Percentiles rank a stretch among this genome's conserved stretches.
These are phyloP conservation scores for Drosophila guanche DNA, from an alignment of 1,140 invertebrate genomes.

Conservation along the genomic window DNA sequence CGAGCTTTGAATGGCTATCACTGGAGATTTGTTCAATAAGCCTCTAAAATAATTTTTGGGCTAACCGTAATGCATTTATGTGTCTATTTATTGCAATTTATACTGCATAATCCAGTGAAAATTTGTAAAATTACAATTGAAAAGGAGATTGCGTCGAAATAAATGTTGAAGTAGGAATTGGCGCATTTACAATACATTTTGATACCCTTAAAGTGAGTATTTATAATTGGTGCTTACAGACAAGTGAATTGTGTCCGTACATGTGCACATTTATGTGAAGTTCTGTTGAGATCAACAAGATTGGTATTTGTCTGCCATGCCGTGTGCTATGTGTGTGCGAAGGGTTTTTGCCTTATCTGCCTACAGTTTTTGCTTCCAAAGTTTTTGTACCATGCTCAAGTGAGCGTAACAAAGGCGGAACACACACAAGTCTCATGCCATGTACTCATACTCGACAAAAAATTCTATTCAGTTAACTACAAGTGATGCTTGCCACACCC, in stretches of 20 bases:
- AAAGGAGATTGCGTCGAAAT: slow-evolving; percentile 1
- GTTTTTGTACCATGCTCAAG: slow-evolving; percentile 41
- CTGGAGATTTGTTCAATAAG: too few species aligned
- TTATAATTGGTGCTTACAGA: not conserved
- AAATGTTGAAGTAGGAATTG: not conserved
- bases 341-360: not conserved
- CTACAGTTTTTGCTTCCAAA: slow-evolving; percentile 38
- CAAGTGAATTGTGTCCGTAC: not conserved
- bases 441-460: slow-evolving; percentile 21
- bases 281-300: too few species aligned
- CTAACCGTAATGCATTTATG: too few species aligned
- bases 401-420: slow-evolving; percentile 46
- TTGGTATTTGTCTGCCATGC: too few species aligned
- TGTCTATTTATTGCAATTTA: slow-evolving; percentile 6
- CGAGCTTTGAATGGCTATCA: not conserved
- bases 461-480: slow-evolving; percentile 43
- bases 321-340: not conserved
- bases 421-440: slow-evolving; percentile 51
- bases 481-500: slow-evolving; percentile 37
- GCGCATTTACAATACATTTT: not conserved
- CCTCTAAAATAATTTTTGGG: too few species aligned
- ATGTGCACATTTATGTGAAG: not conserved
- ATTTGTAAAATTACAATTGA: slow-evolving; percentile 30
- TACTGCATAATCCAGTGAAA: slow-evolving; percentile 26
- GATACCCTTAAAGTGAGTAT: not conserved